Percentiles rank a stretch among this genome's conserved stretches.
Conservation (phyloP, 23 tunicate genomes). For the Clavelina lepadiformis region DNA sequence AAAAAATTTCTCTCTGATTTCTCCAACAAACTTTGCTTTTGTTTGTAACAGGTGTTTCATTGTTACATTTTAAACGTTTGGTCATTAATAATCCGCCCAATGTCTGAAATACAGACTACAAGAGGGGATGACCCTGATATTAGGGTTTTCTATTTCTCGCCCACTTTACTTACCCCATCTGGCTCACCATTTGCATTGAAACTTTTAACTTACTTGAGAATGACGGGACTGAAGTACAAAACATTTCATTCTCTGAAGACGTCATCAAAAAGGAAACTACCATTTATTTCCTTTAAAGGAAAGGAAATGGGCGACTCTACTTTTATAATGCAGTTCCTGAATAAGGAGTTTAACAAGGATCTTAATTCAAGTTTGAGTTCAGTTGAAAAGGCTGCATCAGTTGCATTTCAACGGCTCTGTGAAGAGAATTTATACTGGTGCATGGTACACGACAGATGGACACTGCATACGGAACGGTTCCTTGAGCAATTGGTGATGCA, state of each 20-base stretch:
- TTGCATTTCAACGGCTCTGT: slow-evolving; percentile 35
- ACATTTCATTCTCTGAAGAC: slow-evolving; percentile 2
- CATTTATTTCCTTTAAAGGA: slow-evolving; percentile 34
- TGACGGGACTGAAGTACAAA: slow-evolving; percentile 24
- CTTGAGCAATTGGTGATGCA: slow-evolving; percentile 5
- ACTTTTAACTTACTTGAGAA: slow-evolving; percentile 40
- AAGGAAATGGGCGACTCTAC: slow-evolving; percentile 35
- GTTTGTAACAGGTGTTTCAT: too few species aligned
- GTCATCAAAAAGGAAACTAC: slow-evolving; percentile 51
- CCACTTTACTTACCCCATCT: slow-evolving; percentile 3
- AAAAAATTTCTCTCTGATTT: too few species aligned
- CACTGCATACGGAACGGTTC: slow-evolving; percentile 4
- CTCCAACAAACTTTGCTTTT: too few species aligned
- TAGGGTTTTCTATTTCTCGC: too few species aligned
- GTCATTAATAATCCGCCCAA: too few species aligned
- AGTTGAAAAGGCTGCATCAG: slow-evolving; percentile 25
- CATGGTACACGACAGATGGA: slow-evolving; percentile 35
- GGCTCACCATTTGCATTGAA: slow-evolving; percentile 37
- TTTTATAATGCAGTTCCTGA: slow-evolving; percentile 37
- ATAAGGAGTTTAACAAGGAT: slow-evolving; percentile 20
- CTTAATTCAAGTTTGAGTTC: slow-evolving; percentile 17
- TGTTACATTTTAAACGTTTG: too few species aligned
- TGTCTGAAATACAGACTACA: too few species aligned
- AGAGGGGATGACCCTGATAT: too few species aligned
- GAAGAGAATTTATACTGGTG: slow-evolving; percentile 62